Percentiles rank a stretch among this genome's conserved stretches.
Conservation (phyloP, 2,797 vertebrate genomes). For the Anableps anableps region DNA sequence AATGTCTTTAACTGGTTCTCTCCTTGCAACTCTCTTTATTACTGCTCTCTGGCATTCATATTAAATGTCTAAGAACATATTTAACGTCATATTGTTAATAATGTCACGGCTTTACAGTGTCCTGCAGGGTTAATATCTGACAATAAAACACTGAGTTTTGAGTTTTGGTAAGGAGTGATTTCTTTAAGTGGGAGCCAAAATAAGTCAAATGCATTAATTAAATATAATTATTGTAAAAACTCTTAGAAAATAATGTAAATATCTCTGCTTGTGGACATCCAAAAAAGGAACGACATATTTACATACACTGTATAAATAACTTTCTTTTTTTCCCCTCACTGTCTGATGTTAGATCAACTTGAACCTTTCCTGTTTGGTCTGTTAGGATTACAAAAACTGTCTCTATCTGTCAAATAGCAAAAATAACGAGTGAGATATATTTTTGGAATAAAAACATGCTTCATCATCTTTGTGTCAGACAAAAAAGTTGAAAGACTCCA, state of each 20-base stretch:
- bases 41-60: neutral
- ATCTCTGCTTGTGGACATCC: neutral
- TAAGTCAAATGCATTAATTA: neutral
- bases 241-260: neutral
- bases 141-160: neutral
- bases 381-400: neutral
- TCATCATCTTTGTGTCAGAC: neutral
- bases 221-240: neutral
- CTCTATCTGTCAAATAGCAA: too few relatives aligned
- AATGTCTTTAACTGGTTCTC: neutral
- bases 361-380: neutral
- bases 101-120: neutral
- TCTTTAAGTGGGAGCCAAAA: neutral
- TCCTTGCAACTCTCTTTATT: neutral
- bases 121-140: neutral
- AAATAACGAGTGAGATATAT: too few relatives aligned
- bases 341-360: neutral
- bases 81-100: neutral
- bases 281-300: neutral
- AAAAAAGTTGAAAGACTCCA: neutral
- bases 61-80: neutral
- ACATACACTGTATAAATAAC: neutral
- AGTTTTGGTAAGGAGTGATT: neutral
- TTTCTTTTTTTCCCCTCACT: neutral
- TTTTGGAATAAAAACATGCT: too few relatives aligned